Evolutionary conservation across 2,797 vertebrate genomes (phyloP).

Genomic region (Stomatorhinus walkeri): DNA sequence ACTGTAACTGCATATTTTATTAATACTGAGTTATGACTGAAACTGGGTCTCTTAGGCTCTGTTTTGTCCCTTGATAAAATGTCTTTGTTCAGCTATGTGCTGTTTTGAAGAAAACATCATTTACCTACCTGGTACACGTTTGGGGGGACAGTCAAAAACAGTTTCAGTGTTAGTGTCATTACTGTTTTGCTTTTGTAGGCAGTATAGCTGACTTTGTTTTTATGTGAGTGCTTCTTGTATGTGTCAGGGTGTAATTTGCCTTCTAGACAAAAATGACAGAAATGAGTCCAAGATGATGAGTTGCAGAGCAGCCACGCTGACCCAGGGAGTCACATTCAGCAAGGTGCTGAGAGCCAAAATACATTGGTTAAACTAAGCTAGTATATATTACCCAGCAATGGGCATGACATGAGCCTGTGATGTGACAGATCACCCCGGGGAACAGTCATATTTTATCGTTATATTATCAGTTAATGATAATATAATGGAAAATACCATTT

Average conservation of each 20-base stretch:
- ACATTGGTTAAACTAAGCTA: neutral
- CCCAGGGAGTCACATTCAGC: neutral
- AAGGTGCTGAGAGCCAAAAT: neutral
- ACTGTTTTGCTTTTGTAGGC: neutral
- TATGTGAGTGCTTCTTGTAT: neutral
- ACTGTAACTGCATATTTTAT: neutral
- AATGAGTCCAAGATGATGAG: neutral
- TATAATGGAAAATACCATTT: neutral
- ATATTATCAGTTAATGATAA: neutral
- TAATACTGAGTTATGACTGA: neutral
- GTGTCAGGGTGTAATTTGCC: neutral
- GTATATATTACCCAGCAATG: neutral
- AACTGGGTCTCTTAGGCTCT: neutral
- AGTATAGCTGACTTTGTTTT: neutral
- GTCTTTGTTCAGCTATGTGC: neutral
- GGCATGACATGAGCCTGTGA: neutral
- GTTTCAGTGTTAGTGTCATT: neutral
- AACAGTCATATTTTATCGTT: neutral
- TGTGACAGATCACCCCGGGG: neutral
- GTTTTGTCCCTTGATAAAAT: neutral
- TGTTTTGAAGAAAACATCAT: neutral
- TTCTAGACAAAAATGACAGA: neutral
- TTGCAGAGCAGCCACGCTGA: neutral
- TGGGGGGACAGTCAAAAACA: neutral
- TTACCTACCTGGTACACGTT: neutral